A percentile compares a stretch with the other conserved stretches of the same genome.
Conservation (phyloP, 2,888 invertebrate species). For the Craniophora ligustri region DNA sequence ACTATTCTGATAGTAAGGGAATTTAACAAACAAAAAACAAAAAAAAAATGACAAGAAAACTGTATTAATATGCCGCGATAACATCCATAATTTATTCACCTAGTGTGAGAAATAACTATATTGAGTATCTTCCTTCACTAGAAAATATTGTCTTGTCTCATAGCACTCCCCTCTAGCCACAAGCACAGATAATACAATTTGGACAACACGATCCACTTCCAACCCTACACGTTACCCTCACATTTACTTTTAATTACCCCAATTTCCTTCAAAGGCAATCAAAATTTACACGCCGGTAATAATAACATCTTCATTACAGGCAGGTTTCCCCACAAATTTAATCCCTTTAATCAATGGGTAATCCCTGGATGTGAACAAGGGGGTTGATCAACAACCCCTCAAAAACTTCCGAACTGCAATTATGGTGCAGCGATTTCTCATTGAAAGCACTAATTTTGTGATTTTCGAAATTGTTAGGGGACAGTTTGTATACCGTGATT, state of each 20-base stretch:
- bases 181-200: conserved; percentile 25
- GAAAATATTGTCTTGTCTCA: too few relatives aligned
- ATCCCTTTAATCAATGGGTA: conserved; percentile 60
- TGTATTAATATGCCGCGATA: too few relatives aligned
- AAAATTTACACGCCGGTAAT: conserved; percentile 44
- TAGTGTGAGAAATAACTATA: too few relatives aligned
- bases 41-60: too few relatives aligned
- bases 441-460: conserved; percentile 54
- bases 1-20: too few relatives aligned
- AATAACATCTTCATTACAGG: conserved; percentile 51
- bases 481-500: conserved; percentile 38
- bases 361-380: conserved; percentile 55
- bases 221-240: conserved; percentile 33
- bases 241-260: conserved; percentile 48
- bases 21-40: too few relatives aligned
- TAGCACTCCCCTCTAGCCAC: too few relatives aligned
- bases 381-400: conserved; percentile 57
- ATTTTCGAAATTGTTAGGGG: conserved; percentile 48
- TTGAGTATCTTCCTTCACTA: too few relatives aligned
- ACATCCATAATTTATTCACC: too few relatives aligned
- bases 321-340: conserved; percentile 41
- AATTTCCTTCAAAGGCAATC: conserved; percentile 48
- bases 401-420: conserved; percentile 57
- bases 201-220: conserved; percentile 1
- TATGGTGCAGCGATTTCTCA: conserved; percentile 47